Evolutionary conservation across 37 sponge, comb jelly and placozoan genomes (phyloP).

Genomic region (Agelas oroides): DNA sequence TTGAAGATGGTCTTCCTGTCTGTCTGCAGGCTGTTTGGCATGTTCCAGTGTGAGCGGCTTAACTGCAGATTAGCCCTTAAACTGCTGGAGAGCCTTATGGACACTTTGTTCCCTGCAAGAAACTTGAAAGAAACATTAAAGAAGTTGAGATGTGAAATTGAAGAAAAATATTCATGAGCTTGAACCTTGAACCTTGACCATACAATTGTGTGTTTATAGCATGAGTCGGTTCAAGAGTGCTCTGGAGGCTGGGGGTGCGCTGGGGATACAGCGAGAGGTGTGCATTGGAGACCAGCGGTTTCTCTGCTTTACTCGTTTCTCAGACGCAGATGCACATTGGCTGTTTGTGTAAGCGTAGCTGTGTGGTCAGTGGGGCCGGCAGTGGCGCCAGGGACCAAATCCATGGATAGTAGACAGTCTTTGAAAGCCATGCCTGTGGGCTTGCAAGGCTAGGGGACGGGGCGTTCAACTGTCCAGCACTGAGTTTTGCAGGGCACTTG

Average conservation of each 20-base stretch:
- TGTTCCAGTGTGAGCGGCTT: slow-evolving; percentile 66
- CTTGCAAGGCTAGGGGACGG: not conserved
- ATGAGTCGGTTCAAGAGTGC: slow-evolving; percentile 8
- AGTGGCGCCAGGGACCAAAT: no score
- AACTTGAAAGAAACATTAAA: slow-evolving; percentile 40
- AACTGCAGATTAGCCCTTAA: slow-evolving; percentile 54
- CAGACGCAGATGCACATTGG: slow-evolving; percentile 16
- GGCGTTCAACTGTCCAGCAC: not conserved
- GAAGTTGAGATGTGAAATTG: slow-evolving; percentile 32
- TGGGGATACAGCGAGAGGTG: slow-evolving; percentile 18
- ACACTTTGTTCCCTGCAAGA: slow-evolving; percentile 55
- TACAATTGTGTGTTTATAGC: no score
- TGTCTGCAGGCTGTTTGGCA: slow-evolving; percentile 41
- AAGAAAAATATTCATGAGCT: not conserved
- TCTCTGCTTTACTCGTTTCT: slow-evolving; percentile 27
- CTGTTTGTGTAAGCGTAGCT: slow-evolving; percentile 36
- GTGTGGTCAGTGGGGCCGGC: no score
- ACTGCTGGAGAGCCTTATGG: slow-evolving; percentile 60
- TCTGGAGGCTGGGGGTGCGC: slow-evolving; percentile 14
- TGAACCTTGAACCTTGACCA: no score
- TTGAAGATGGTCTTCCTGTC: not conserved
- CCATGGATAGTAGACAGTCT: no score
- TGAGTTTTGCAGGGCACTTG: not conserved
- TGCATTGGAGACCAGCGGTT: not conserved
- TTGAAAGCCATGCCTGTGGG: not conserved